Base-by-base conservation (phyloP, 1,140 invertebrate genomes). In the Lepidurus arcticus region DNA sequence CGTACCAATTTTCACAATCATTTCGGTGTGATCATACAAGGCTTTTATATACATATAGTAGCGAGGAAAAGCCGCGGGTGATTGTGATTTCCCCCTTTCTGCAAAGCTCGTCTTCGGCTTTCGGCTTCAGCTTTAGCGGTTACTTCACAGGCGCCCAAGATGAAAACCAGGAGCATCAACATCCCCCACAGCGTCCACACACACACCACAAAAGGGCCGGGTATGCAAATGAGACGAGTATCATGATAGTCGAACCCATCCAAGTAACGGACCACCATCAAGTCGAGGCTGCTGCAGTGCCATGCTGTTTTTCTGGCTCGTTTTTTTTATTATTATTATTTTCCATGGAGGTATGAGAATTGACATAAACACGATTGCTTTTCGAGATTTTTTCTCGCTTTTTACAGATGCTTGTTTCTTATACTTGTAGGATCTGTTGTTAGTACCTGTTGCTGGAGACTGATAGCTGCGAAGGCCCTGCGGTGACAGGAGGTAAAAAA, bases 161-260 rank as follows among this genome's bases (percentile, higher is more conserved):
- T 8, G 53, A 21, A 65, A 65, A 65, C 53, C 53, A 21, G 53
- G 53, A 65, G 53, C 53, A 13, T 13, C 53, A 13, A 65, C 13
- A 65, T 65, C 53, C 53, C 53, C 53, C 53, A 65, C 53, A 65
- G 53, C 53, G 13, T 65, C 53, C n/a, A 65, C n/a, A 65, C 53
- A 65, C 21, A 65, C 53, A 13, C 16, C 53, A 21, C 34, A 65
- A 65, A 65, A 21, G 13, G 53, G 53, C 53, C 53, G 53, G 53
- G 53, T 65, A 65, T 65, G 53, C 53, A 65, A 65, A 65, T 65
- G 53, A 65, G 53, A 65, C 53, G 53, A 13, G 13, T 65, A 65
- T 65, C 53, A 65, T 65, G 53, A 65, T n/a, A 65, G 53, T 65
- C 53, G 53, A 65, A 65, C 53, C 6, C 53, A 65, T 65, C 53